Conservation (phyloP, 2,888 invertebrate species). For the Tetramorium bicarinatum region DNA sequence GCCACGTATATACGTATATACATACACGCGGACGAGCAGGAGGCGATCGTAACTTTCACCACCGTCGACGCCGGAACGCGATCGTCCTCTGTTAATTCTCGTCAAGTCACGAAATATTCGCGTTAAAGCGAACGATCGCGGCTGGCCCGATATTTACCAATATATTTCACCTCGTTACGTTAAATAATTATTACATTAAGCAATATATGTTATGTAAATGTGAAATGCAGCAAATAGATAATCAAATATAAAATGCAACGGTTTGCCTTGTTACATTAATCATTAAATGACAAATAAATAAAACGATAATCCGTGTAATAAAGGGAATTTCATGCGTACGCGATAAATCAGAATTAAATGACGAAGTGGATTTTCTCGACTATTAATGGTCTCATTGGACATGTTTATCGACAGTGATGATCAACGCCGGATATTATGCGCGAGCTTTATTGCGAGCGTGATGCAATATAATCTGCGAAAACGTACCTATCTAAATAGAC, state of each 20-base stretch:
- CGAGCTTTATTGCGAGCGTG: constrained; percentile 39
- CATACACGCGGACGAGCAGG: constrained; percentile 22
- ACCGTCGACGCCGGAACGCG: constrained; percentile 42
- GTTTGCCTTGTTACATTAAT: constrained; percentile 1
- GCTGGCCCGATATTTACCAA: background rate
- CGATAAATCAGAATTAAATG: constrained; percentile 35
- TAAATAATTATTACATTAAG: background rate
- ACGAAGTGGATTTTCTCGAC: constrained; percentile 33
- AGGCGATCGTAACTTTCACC: constrained; percentile 58
- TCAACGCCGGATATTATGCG: constrained; percentile 35
- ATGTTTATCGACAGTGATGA: constrained; percentile 46
- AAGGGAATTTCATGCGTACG: constrained; percentile 20
- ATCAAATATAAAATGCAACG: constrained; percentile 8
- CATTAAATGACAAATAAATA: constrained; percentile 28
- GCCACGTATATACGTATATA: constrained; percentile 66
- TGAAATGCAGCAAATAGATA: background rate
- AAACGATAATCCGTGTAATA: constrained; percentile 1
- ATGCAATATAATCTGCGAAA: constrained; percentile 35
- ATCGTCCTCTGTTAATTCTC: constrained; percentile 44
- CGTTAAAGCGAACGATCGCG: background rate
- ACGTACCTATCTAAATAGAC: constrained; percentile 26
- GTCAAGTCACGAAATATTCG: constrained; percentile 40
- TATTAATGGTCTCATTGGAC: constrained; percentile 39
- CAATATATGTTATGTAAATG: background rate
- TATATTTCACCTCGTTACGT: background rate